Base-by-base conservation (phyloP, 2,888 invertebrate genomes). In the Eurois occulta region DNA sequence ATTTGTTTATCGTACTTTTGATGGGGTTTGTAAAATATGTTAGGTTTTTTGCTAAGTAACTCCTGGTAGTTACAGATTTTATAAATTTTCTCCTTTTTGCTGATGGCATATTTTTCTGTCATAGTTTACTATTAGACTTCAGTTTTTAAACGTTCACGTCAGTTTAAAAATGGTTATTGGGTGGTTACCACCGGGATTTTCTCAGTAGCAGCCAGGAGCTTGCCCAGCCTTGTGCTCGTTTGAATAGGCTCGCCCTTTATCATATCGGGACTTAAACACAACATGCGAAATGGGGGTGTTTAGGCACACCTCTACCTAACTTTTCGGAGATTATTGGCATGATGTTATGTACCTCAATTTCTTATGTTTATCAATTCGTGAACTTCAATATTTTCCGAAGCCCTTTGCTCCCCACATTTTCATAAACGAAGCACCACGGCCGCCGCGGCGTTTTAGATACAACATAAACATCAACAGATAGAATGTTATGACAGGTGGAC, bases 1-100 rank as follows among this genome's bases (percentile, higher is more conserved):
- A 77, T 78, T 86, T 87, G 79, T 87, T 87, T 86, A 81, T 78
- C 64, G 11, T 55, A 58, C 24, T 66, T 83, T 77, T 77, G 58
- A 77, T 77, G 64, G 64, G 72, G 28, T 68, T 80, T 68, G 48
- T 62, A 48, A 64, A 55, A 65, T 73, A 41, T 65, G 60, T 71
- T 72, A 5, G 1, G 0, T 41, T 71, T 48, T 60, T 69, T 66
- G 4, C 41, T 16, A 13, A 8, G n/a, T 13, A 41, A 65, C 10
- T 62, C 0, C 10, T 21, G 0, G 32, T 4, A 32, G 32, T 8
- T 35, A 11, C 11, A 62, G 13, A 55, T 28, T 28, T 28, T 28
- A 16, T 6, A 41, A 5, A 6, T 35, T n/a, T 48, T 16, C 11
- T 48, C 0, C 35, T 1, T 48, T 52, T 62, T 18, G 32, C 2